Base-by-base conservation (phyloP, 2,113 vertebrate genomes). In the Gymnorhina tibicen region DNA sequence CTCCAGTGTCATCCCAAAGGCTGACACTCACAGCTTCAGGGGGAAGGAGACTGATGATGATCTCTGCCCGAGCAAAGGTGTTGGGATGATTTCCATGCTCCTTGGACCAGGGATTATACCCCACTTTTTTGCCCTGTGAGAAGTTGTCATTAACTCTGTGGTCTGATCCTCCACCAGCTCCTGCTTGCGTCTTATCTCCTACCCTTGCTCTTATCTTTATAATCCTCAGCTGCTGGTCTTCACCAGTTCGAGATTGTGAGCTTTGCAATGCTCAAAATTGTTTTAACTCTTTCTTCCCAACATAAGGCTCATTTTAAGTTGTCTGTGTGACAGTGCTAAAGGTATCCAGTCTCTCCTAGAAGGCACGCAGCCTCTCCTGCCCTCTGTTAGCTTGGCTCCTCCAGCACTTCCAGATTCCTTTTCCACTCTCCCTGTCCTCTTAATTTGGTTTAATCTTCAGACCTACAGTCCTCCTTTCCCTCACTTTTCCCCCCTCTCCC, bases 41-140 rank as follows among this genome's bases (percentile, higher is more conserved):
- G 33, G 44, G 33, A 56, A 58, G 59, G 41, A 47, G 26, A 9
- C 8, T 35, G 37, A 19, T 0, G 2, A 27, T 37, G 23, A 20
- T 67, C 32, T 73, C 55, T 26, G 19, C 10, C 32, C 0, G 0
- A 81, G 64, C 13, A 53, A 73, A 90, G 42, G 20, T 1, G 0
- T n/a, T 22, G 20, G 42, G 23, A 37, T 3, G 8, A 74, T 77
- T 67, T 74, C 72, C 63, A 19, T 30, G 32, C 55, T 86, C 39
- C 59, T 50, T 62, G 59, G 16, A 33, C 42, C 42, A 50, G 39
- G n/a, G 39, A 70, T 84, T 74, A 52, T 20, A 60, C 56, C 83
- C 47, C 23, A 35, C 23, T 12, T 76, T 79, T 85, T 39, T 4
- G 0, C 26, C 46, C 46, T n/a, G 12, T 64, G 23, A 84, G 35